Evolutionary conservation across 2,888 invertebrate genomes (phyloP).

Genomic region (Drosophila mimetica): DNA sequence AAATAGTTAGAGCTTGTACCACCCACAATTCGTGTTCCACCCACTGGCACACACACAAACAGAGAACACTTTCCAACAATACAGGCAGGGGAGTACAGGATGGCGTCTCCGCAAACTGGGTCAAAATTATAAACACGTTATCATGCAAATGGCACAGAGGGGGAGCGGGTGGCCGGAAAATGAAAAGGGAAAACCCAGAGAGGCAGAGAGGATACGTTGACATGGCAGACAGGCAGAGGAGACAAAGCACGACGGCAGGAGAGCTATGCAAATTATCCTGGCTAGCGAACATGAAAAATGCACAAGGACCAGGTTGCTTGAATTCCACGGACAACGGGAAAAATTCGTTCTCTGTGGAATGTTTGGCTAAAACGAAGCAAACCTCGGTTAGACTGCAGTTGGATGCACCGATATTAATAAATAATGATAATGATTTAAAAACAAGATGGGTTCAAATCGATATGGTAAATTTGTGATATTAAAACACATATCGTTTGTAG

Average conservation of each 20-base stretch:
- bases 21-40: slow-evolving; percentile 26
- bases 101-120: slow-evolving; percentile 62
- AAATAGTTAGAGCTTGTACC: slow-evolving; percentile 14
- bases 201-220: not conserved
- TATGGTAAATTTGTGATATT: no score
- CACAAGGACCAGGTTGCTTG: slow-evolving; percentile 21
- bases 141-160: slow-evolving; percentile 77
- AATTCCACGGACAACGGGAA: slow-evolving; percentile 14
- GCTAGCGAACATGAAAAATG: slow-evolving; percentile 48
- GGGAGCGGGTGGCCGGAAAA: slow-evolving; percentile 46
- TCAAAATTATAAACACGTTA: slow-evolving; percentile 80
- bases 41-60: slow-evolving; percentile 34
- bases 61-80: slow-evolving; percentile 33
- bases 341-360: slow-evolving; percentile 4
- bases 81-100: slow-evolving; percentile 20
- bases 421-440: no score
- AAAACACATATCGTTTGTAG: no score
- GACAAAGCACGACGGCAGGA: slow-evolving; percentile 15
- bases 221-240: slow-evolving; percentile 16
- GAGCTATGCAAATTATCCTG: slow-evolving; percentile 68
- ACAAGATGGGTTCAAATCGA: no score
- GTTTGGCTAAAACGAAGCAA: not conserved
- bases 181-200: slow-evolving; percentile 8
- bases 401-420: no score
- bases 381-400: not conserved